Evolutionary conservation across 2,888 invertebrate genomes (phyloP).

Genomic region (Crossocerus cetratus): DNA sequence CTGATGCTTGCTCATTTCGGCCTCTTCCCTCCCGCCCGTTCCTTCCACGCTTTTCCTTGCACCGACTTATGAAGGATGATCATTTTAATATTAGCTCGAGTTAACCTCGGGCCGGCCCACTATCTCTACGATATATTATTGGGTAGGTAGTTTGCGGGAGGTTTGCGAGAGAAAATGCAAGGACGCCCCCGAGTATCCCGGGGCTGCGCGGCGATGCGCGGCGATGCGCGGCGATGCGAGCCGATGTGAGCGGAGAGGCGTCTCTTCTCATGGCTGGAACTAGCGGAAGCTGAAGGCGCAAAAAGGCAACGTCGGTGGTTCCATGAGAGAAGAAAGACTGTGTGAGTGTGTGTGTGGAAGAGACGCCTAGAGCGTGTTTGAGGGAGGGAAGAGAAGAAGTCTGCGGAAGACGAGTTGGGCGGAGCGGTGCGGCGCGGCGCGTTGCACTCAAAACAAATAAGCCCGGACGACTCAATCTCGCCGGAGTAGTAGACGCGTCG

Average conservation of each 20-base stretch:
- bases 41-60: background rate
- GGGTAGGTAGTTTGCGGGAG: slow-evolving; percentile 9
- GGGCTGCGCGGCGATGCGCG: too few species aligned
- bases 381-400: slow-evolving; percentile 40
- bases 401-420: slow-evolving; percentile 66
- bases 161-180: slow-evolving; percentile 18
- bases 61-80: too few species aligned
- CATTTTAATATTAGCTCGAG: too few species aligned
- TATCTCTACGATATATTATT: too few species aligned
- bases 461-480: slow-evolving; percentile 69
- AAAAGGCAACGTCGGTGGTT: slow-evolving; percentile 20
- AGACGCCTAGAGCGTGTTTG: slow-evolving; percentile 10
- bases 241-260: too few species aligned
- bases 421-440: slow-evolving; percentile 66
- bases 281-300: too few species aligned
- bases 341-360: slow-evolving; percentile 10
- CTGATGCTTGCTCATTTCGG: too few species aligned
- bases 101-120: too few species aligned
- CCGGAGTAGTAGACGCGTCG: slow-evolving; percentile 44
- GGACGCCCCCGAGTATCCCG: too few species aligned
- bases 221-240: too few species aligned
- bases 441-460: slow-evolving; percentile 73
- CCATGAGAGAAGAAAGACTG: slow-evolving; percentile 27
- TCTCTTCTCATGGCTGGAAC: too few species aligned
- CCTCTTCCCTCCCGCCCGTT: background rate